Evolutionary conservation across 2,888 invertebrate genomes (phyloP).

Genomic region (Acanthoscelides obtectus): DNA sequence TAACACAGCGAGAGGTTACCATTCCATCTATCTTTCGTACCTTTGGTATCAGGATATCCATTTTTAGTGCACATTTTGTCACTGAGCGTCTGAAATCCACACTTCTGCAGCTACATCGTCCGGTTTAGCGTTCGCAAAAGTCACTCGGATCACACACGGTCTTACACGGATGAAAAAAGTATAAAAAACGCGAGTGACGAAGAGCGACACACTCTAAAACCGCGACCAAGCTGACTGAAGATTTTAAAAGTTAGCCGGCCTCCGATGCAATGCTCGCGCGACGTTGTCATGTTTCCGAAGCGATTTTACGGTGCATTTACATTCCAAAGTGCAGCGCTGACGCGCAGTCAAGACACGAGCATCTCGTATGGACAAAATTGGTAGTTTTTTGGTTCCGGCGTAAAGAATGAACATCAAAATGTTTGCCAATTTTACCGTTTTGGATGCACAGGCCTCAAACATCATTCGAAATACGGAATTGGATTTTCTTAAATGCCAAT

Average conservation of each 20-base stretch:
- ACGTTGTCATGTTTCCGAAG: too few species aligned
- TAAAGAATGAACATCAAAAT: too few species aligned
- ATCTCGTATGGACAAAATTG: too few species aligned
- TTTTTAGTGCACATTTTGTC: background rate
- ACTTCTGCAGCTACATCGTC: background rate
- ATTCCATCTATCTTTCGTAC: background rate
- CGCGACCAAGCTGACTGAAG: background rate
- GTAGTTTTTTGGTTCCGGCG: too few species aligned
- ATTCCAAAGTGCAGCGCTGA: background rate
- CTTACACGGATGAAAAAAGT: background rate
- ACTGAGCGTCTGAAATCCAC: background rate
- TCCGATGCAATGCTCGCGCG: background rate
- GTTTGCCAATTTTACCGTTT: too few species aligned
- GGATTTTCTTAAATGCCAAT: too few species aligned
- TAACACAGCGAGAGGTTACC: background rate
- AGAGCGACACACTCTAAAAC: background rate
- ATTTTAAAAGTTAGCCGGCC: background rate
- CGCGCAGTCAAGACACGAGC: too few species aligned
- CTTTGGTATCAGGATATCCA: background rate
- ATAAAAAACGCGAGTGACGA: background rate
- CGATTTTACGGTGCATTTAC: background rate
- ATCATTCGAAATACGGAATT: too few species aligned
- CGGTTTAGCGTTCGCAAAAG: background rate
- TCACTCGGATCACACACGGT: background rate
- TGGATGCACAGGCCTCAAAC: too few species aligned